Evolutionary conservation across 2,113 vertebrate species (phyloP).

Genomic region (Oriolus oriolus): DNA sequence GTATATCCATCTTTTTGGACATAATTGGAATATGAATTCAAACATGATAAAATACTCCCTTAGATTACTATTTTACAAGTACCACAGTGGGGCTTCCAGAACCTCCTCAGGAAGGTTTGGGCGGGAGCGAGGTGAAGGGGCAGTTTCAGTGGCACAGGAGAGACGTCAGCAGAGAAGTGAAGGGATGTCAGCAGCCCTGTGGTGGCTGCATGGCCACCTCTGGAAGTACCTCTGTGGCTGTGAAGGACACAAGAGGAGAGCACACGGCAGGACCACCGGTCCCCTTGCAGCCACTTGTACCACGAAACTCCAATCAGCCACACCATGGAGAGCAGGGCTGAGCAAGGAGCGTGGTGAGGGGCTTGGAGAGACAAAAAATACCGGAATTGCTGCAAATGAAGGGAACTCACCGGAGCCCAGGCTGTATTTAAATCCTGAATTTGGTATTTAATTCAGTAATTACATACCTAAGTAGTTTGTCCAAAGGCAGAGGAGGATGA

Average conservation of each 20-base stretch:
- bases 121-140: not conserved
- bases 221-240: not conserved
- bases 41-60: not conserved
- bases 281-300: rapidly evolving
- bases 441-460: not conserved
- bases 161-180: not conserved
- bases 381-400: rapidly evolving
- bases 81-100: not conserved
- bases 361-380: not conserved
- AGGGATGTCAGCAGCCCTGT: too few relatives aligned
- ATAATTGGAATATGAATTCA: not conserved
- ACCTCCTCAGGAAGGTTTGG: not conserved
- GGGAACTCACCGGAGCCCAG: not conserved
- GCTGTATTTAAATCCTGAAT: not conserved
- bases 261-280: rapidly evolving
- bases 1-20: not conserved
- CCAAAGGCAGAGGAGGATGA: not conserved
- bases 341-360: rapidly evolving
- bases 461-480: not conserved
- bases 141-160: rapidly evolving
- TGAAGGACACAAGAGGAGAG: rapidly evolving
- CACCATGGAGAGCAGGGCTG: rapidly evolving
- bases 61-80: not conserved
- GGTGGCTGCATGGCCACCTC: rapidly evolving
- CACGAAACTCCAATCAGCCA: rapidly evolving